Evolutionary conservation across 2,113 vertebrate species (phyloP).

Genomic region (Maylandia zebra): DNA sequence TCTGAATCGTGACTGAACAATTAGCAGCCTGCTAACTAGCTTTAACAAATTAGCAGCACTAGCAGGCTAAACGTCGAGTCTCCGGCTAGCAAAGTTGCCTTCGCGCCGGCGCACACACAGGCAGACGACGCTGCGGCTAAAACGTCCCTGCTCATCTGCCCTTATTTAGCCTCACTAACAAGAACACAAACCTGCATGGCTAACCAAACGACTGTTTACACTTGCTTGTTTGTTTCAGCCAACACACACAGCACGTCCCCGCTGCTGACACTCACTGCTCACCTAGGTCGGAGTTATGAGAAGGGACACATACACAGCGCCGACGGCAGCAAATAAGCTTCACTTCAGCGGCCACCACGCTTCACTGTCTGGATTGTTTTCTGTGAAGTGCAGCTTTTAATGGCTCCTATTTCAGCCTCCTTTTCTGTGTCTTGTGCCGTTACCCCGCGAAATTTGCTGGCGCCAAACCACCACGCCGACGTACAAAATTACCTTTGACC

Average conservation of each 20-base stretch:
- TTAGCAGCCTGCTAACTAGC: constrained; percentile 9
- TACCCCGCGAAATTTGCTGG: constrained; percentile 72
- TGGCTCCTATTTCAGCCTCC: not conserved
- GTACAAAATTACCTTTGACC: constrained; percentile 71
- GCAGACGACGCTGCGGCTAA: not conserved
- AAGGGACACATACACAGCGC: not conserved
- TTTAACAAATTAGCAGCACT: not conserved
- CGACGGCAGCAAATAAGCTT: not conserved
- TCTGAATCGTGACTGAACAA: not conserved
- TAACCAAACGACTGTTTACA: not conserved
- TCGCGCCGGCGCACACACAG: not conserved
- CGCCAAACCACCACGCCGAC: constrained; percentile 70
- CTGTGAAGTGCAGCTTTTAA: not conserved
- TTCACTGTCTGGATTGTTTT: not conserved
- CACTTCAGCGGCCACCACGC: not conserved
- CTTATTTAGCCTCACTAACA: not conserved
- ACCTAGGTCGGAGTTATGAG: not conserved
- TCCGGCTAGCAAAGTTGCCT: not conserved
- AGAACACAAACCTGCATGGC: not conserved
- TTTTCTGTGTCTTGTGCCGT: not conserved
- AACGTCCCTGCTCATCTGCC: not conserved
- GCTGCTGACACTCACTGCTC: not conserved
- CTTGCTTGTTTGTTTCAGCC: not conserved
- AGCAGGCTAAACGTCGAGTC: not conserved
- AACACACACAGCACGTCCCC: not conserved